phyloP scores from a whole-genome alignment of 2,888 invertebrate genomes.

The Cerastis rubricosa region DNA sequence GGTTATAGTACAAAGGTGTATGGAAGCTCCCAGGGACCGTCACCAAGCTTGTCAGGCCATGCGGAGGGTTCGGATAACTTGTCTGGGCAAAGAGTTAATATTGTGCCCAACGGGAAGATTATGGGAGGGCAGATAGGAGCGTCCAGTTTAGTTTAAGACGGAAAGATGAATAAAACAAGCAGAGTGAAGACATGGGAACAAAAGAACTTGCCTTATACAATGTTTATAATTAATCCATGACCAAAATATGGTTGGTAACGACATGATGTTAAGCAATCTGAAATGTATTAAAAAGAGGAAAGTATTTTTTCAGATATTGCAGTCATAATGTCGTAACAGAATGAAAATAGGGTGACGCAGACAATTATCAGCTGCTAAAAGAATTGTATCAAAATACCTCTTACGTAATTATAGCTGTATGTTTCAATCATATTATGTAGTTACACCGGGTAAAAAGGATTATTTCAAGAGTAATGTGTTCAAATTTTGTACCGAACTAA shows the following conservation, averaged over 20 bases:
- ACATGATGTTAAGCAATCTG: neutral
- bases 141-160: conserved; percentile 92
- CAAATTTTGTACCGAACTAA: conserved; percentile 8
- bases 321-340: neutral
- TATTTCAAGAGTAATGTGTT: conserved; percentile 26
- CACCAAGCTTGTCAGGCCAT: conserved; percentile 93
- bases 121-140: conserved; percentile 89
- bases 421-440: neutral
- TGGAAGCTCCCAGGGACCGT: conserved; percentile 94
- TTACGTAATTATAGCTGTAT: conserved; percentile 27
- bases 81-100: conserved; percentile 83
- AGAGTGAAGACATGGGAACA: conserved; percentile 26
- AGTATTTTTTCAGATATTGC: neutral
- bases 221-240: neutral
- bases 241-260: neutral
- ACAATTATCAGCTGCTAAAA: neutral
- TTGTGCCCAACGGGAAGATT: conserved; percentile 80
- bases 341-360: neutral
- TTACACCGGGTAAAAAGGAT: neutral
- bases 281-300: neutral
- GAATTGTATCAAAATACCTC: conserved; percentile 34
- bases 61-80: conserved; percentile 84
- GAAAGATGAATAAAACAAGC: neutral
- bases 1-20: conserved; percentile 96
- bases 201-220: conserved; percentile 26